These are phyloP conservation scores for Lottia gigantea DNA, from an alignment of 2,888 invertebrate genomes.

Conservation along the genomic window DNA sequence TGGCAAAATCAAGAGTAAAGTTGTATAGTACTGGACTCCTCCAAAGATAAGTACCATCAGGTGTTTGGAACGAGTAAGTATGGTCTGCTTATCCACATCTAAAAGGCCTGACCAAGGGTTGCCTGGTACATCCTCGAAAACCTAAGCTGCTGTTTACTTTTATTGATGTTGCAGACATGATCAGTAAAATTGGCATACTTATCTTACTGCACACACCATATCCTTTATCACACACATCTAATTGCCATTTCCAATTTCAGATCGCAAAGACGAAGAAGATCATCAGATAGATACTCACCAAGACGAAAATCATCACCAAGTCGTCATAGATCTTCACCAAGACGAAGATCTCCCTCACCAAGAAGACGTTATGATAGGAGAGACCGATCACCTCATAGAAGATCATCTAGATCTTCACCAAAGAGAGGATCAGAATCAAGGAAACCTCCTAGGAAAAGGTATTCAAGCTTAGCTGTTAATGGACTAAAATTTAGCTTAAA, in stretches of 20 bases:
- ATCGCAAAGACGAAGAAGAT: conserved; percentile 38
- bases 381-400: conserved; percentile 22
- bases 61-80: no score
- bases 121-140: no score
- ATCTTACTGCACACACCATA: no score
- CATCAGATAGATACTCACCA: conserved; percentile 33
- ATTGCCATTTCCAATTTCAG: conserved; percentile 24
- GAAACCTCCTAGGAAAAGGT: conserved; percentile 12
- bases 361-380: conserved; percentile 27
- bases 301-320: conserved; percentile 39
- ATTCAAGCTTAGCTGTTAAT: neutral
- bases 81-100: no score
- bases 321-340: conserved; percentile 38
- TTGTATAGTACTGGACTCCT: no score
- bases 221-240: neutral
- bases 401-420: neutral
- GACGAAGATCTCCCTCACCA: conserved; percentile 34
- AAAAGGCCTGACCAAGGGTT: no score
- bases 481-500: no score
- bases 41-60: no score
- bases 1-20: no score
- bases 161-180: no score
- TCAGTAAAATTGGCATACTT: no score
- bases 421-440: neutral
- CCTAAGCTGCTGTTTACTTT: no score